A percentile compares a stretch with the other conserved stretches of the same genome.
These are phyloP conservation scores for Tenrec ecaudatus DNA, from an alignment of 2,113 vertebrate species.

Conservation along the genomic window DNA sequence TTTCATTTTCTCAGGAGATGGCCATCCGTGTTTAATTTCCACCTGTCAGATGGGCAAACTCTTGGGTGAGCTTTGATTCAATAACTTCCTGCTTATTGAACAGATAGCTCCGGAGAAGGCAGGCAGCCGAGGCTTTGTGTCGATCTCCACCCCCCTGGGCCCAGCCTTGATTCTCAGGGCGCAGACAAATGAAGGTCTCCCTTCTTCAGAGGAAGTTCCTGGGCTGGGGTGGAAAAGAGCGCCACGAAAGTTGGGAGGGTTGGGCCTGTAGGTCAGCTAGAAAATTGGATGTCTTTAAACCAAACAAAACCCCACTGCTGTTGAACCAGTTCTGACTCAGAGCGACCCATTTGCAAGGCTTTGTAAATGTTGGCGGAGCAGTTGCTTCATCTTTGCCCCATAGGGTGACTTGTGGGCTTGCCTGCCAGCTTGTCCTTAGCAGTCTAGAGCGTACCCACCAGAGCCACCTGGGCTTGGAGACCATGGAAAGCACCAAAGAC, in stretches of 20 bases:
- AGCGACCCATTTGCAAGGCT: no score
- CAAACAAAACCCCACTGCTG: no score
- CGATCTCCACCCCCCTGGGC: not conserved
- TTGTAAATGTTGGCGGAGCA: no score
- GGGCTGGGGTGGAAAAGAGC: not conserved
- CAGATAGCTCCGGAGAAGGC: not conserved
- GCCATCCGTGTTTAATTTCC: not conserved
- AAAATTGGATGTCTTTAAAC: not conserved
- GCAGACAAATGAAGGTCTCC: not conserved
- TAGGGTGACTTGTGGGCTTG: no score
- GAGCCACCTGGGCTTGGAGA: not conserved
- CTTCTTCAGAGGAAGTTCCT: not conserved
- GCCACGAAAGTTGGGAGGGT: not conserved
- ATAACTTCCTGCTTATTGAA: not conserved
- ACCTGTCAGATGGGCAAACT: slow-evolving; percentile 16
- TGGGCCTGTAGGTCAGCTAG: not conserved
- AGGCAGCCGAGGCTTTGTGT: not conserved
- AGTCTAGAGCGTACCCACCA: no score
- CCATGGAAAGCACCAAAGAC: slow-evolving; percentile 36
- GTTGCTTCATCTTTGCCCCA: no score
- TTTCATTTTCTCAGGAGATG: slow-evolving; percentile 46
- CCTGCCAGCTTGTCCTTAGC: no score
- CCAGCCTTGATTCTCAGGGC: not conserved
- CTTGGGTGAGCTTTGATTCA: slow-evolving; percentile 28
- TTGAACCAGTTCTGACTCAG: no score